A percentile compares a stretch with the other conserved stretches of the same genome.
Conservation (phyloP, 2,888 invertebrate genomes). For the Trissonchulus sp. region DNA sequence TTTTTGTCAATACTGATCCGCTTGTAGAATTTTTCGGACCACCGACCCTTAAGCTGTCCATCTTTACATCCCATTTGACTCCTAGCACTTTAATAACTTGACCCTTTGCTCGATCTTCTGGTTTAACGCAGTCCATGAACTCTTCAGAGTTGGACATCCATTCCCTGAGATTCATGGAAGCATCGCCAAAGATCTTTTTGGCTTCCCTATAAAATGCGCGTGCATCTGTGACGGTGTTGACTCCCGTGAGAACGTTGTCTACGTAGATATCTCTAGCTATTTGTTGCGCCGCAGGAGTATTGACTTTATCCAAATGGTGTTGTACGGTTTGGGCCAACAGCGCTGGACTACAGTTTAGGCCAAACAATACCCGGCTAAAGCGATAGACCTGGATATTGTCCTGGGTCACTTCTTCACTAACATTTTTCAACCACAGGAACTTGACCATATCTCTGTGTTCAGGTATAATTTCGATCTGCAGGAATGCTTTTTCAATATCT, state of each 20-base stretch:
- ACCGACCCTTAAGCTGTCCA: constrained; percentile 7
- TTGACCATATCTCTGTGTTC: constrained; percentile 31
- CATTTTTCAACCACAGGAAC: constrained; percentile 35
- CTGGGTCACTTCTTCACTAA: background rate
- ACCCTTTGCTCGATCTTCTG: background rate
- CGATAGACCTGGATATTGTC: background rate
- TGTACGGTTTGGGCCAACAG: constrained; percentile 12
- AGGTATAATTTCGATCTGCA: constrained; percentile 29
- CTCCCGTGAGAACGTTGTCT: constrained; percentile 32
- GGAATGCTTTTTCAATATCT: constrained; percentile 30
- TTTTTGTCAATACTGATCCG: constrained; percentile 29
- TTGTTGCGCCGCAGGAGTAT: background rate
- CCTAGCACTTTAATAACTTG: constrained; percentile 15
- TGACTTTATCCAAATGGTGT: background rate
- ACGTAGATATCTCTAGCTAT: constrained; percentile 35
- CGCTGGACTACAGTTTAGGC: constrained; percentile 19
- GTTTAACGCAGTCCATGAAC: background rate
- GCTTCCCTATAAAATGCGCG: constrained; percentile 16
- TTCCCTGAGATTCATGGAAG: constrained; percentile 28
- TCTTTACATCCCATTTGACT: constrained; percentile 12
- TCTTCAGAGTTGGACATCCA: background rate
- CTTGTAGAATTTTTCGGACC: background rate
- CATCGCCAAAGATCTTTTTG: constrained; percentile 32
- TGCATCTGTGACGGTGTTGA: constrained; percentile 23
- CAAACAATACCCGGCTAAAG: background rate